Base-by-base conservation (phyloP, 2,113 vertebrate species). In the Peromyscus californicus region DNA sequence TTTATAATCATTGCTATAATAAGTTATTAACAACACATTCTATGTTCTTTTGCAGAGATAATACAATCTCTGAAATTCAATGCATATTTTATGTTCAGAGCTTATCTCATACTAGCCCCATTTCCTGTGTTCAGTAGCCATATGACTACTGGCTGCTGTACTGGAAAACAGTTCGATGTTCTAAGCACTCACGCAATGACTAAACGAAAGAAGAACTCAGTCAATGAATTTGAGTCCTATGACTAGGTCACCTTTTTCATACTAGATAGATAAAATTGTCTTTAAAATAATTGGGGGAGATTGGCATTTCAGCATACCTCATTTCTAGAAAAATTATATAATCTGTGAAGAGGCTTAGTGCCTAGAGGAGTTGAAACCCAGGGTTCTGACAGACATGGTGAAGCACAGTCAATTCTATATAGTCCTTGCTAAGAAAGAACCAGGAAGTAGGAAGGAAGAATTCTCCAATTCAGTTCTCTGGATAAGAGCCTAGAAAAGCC, bases 301-400 rank as follows among this genome's bases (percentile, higher is more conserved):
- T 29, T 91, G 59, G 61, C 76, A 7, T 78, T 89, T 54, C 0
- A 57, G 85, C 5, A 19, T 59, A 15, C 72, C n/a, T 89, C 19
- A 72, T 92, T 94, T 95, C 51, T 92, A 89, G 69, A 95, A 54
- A 78, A 94, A 82, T 96, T 90, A 51, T 75, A 33, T 69, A 19
- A 65, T 51, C 33, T 63, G n/a, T 13, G 26, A 97, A 65, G 80
- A 76, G 90, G 70, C 88, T 51, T 59, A 65, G 36, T 31, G 69
- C 54, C n/a, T 51, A 70, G 74, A 31, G 26, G 75, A 84, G 80
- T 57, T 74, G 36, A 74, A 91, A 94, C 39, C 36, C 33, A 57
- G 88, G 87, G 29, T 59, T 93, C 61, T 96, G 88, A 83, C 31
- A 65, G 36, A 61, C 2, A 36, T 61, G 90, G 36, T 42, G n/a